Percentiles rank a stretch among this genome's conserved stretches.
phyloP scores from a whole-genome alignment of 1,140 invertebrate species.

The Atta colombica region DNA sequence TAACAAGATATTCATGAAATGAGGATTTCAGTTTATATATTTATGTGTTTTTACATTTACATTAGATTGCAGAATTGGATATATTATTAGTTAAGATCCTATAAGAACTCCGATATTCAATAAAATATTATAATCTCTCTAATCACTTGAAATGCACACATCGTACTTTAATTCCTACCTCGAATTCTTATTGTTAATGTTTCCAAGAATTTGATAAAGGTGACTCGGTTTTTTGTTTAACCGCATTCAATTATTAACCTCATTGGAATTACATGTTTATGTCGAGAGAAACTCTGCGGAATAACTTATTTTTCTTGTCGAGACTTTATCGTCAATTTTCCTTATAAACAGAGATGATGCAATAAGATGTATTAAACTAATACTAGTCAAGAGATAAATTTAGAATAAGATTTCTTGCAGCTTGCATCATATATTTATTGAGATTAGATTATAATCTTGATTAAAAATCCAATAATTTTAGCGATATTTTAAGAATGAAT shows the following conservation, averaged over 20 bases:
- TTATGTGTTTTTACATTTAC: neutral
- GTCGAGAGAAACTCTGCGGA: conserved; percentile 1
- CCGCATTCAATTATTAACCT: conserved; percentile 36
- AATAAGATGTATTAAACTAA: neutral
- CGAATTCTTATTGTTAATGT: conserved; percentile 13
- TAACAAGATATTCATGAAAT: neutral
- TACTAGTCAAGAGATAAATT: neutral
- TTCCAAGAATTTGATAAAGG: conserved; percentile 46
- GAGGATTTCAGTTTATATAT: neutral
- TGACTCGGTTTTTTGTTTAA: conserved; percentile 33
- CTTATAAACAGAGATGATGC: conserved; percentile 10
- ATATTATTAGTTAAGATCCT: neutral
- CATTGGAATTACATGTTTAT: conserved; percentile 3
- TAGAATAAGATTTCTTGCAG: neutral
- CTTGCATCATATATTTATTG: neutral
- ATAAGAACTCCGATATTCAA: neutral
- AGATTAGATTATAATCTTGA: neutral
- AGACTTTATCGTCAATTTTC: neutral
- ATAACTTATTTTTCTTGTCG: conserved; percentile 31
- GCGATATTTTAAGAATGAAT: neutral
- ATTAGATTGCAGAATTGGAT: neutral
- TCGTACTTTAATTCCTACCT: neutral
- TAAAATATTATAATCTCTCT: too few species aligned
- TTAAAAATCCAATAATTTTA: neutral
- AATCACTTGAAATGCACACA: too few species aligned